These are phyloP conservation scores for Abscondita cerata DNA, from an alignment of 2,888 invertebrate genomes.

Conservation along the genomic window DNA sequence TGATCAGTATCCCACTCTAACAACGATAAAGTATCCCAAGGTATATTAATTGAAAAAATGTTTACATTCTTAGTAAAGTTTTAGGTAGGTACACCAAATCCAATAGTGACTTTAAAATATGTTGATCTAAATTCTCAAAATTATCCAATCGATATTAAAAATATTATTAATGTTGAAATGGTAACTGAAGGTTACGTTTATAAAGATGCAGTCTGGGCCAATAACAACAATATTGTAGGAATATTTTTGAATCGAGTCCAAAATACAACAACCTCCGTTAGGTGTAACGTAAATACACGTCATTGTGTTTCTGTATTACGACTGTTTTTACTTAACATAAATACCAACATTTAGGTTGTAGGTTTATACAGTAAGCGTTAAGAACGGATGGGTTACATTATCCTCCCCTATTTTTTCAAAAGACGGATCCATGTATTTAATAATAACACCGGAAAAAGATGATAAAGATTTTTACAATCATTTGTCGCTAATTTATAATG, in stretches of 20 bases:
- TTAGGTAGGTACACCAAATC: constrained; percentile 77
- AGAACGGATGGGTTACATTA: constrained; percentile 74
- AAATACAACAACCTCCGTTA: constrained; percentile 64
- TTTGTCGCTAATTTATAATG: constrained; percentile 45
- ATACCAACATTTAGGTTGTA: constrained; percentile 31
- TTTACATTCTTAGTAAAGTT: too few relatives aligned
- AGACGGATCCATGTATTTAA: constrained; percentile 51
- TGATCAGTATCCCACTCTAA: constrained; percentile 72
- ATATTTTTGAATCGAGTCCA: constrained; percentile 89
- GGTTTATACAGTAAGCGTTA: constrained; percentile 8
- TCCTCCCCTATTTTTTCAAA: constrained; percentile 64
- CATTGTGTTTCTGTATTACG: constrained; percentile 24
- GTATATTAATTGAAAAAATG: too few relatives aligned
- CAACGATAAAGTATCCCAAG: constrained; percentile 81
- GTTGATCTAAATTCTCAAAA: constrained; percentile 60
- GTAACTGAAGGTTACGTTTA: constrained; percentile 71
- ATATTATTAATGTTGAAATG: constrained; percentile 60
- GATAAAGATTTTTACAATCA: constrained; percentile 50
- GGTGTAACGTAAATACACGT: constrained; percentile 26
- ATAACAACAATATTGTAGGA: constrained; percentile 69
- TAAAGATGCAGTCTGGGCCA: constrained; percentile 78
- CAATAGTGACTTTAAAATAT: constrained; percentile 71
- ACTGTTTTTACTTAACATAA: too few relatives aligned
- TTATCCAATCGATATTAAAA: constrained; percentile 22
- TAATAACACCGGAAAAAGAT: constrained; percentile 47